Conservation (phyloP, 2,888 invertebrate genomes). For the Hanleya hanleyi region DNA sequence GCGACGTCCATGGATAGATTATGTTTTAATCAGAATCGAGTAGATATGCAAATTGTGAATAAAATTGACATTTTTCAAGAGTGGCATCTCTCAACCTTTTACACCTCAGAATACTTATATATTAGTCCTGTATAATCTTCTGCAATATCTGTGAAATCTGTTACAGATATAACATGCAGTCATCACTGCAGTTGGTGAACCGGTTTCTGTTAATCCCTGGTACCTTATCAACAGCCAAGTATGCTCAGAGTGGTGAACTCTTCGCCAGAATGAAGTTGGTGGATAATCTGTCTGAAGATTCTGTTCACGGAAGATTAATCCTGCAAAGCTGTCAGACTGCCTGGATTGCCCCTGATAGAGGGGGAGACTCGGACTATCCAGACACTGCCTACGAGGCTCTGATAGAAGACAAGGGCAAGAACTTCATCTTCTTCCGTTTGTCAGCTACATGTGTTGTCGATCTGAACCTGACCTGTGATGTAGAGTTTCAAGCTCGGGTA, state of each 20-base stretch:
- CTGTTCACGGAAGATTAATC: conserved; percentile 85
- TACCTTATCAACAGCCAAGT: conserved; percentile 81
- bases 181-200: conserved; percentile 79
- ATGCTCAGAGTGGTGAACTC: conserved; percentile 83
- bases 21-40: too few species aligned
- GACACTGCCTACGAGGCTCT: conserved; percentile 81
- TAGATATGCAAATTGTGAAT: too few species aligned
- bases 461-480: conserved; percentile 79
- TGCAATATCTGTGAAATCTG: background rate
- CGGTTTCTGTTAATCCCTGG: conserved; percentile 80
- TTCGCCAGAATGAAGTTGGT: conserved; percentile 83
- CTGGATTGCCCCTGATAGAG: conserved; percentile 71
- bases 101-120: background rate
- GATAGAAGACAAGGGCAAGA: conserved; percentile 87
- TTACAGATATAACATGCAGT: conserved; percentile 80
- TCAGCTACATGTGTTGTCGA: conserved; percentile 81
- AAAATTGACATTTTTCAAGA: background rate
- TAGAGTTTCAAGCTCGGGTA: conserved; percentile 80
- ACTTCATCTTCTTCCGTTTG: conserved; percentile 83
- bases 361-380: conserved; percentile 23
- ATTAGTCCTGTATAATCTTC: background rate
- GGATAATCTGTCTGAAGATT: conserved; percentile 86
- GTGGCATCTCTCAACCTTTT: background rate
- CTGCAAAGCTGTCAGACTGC: conserved; percentile 84
- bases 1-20: too few species aligned